Evolutionary conservation across 2,888 invertebrate genomes (phyloP), one percentile per base, ranked within the genome.

Genomic region (Mesorhabditis belari): DNA sequence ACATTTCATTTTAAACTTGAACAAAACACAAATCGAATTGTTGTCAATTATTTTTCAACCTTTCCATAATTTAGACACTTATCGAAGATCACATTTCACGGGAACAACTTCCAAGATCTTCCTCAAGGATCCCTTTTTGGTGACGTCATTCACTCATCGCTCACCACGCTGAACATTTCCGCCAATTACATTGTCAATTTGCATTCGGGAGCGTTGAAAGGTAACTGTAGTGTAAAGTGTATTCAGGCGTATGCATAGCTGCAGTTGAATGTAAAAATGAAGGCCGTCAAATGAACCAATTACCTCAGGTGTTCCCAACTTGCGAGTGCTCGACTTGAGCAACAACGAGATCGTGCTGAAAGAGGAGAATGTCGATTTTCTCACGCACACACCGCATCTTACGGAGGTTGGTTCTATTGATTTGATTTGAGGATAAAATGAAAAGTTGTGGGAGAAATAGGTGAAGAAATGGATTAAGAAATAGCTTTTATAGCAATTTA

Each of bases 71-170:
- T 51, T 61, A 74, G 75, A 60, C 57, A 62, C 21, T 63, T 80
- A 6, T 66, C 67, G 57, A 70, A 66, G 55, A 66, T 80, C 25
- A 80, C 79, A 6, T 78, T 80, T 63, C 78, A 79, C 58, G 80
- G 80, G 5, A 80, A 80, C 64, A 80, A 80, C 58, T 80, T 80
- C 68, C 76, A 78, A 71, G 76, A 80, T 53, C 69, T 80, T 9
- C 77, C 80, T 5, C 62, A 72, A 21, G 66, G 67, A 1, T 74
- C 80, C 17, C 65, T 80, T 25, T 80, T 80, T 58, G 77, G 77
- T 3, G 61, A 62, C 0, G 58, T 60, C 27, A 49, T 62, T n/a
- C 76, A 78, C 53, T 69, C 59, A 35, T 62, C 63, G n/a, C 61
- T 80, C 19, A 58, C 65, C 53, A 68, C 71, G 9, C 64, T 80